phyloP scores from a whole-genome alignment of 1,140 invertebrate genomes.

The Trypoxylus dichotomus region DNA sequence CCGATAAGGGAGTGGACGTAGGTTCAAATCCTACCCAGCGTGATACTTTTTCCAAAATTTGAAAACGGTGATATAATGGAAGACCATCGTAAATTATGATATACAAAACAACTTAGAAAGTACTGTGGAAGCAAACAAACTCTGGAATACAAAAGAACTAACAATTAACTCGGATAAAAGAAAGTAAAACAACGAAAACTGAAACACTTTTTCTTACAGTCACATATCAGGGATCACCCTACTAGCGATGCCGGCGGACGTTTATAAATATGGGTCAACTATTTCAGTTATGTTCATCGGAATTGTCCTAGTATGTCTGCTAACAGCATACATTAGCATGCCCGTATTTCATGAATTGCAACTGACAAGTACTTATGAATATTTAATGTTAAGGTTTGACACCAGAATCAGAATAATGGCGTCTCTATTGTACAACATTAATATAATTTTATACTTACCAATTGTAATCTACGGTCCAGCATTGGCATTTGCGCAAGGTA shows the following conservation, averaged over 20 bases:
- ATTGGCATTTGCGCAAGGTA: conserved; percentile 65
- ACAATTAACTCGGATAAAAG: too few species aligned
- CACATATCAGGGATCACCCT: conserved; percentile 79
- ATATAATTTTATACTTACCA: conserved; percentile 62
- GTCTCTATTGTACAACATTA: conserved; percentile 57
- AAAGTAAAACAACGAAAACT: too few species aligned
- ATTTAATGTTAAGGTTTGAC: conserved; percentile 57
- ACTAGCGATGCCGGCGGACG: conserved; percentile 68
- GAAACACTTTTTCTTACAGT: conserved; percentile 55
- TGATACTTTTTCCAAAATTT: too few species aligned
- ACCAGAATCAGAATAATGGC: conserved; percentile 58
- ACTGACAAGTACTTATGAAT: conserved; percentile 72
- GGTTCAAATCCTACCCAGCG: too few species aligned
- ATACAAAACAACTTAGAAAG: too few species aligned
- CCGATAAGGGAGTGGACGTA: too few species aligned
- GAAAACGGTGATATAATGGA: too few species aligned
- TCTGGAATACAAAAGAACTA: background rate
- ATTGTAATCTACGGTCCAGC: conserved; percentile 67
- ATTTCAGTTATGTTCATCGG: conserved; percentile 65
- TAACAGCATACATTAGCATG: conserved; percentile 60
- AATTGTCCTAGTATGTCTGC: conserved; percentile 62
- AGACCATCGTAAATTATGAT: too few species aligned
- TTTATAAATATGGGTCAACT: conserved; percentile 71
- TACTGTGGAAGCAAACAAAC: background rate
- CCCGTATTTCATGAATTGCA: conserved; percentile 74